Evolutionary conservation across 2,888 invertebrate species (phyloP).

Genomic region (Rotaria socialis): DNA sequence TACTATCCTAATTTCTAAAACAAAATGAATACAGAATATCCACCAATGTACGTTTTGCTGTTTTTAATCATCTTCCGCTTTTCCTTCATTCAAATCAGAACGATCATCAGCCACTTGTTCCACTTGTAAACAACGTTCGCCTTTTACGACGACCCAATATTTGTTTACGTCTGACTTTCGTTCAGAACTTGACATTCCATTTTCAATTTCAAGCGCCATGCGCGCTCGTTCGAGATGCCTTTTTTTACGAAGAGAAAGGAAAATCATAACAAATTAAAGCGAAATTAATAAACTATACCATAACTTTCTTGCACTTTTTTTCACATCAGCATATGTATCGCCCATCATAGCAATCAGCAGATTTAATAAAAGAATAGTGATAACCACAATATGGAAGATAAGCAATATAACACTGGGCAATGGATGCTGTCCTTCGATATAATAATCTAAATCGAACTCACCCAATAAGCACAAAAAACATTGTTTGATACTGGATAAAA

Average conservation of each 20-base stretch:
- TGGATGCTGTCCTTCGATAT: not conserved
- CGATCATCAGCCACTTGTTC: not conserved
- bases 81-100: not conserved
- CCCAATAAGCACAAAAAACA: constrained; percentile 1
- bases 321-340: constrained; percentile 74
- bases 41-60: too few relatives aligned
- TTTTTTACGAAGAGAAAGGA: not conserved
- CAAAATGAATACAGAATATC: too few relatives aligned
- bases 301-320: too few relatives aligned
- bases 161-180: not conserved
- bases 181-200: not conserved
- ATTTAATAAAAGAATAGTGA: constrained; percentile 86
- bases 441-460: constrained; percentile 8
- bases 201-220: not conserved
- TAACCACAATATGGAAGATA: constrained; percentile 93
- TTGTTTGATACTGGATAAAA: not conserved
- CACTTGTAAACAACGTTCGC: constrained; percentile 1
- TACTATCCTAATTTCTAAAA: too few relatives aligned
- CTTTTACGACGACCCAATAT: not conserved
- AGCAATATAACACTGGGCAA: not conserved
- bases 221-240: constrained; percentile 13
- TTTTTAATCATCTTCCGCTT: not conserved
- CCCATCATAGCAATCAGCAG: constrained; percentile 99
- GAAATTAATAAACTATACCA: too few relatives aligned
- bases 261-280: too few relatives aligned